phyloP scores from a whole-genome alignment of 2,888 invertebrate species.

The Sisyra nigra region DNA sequence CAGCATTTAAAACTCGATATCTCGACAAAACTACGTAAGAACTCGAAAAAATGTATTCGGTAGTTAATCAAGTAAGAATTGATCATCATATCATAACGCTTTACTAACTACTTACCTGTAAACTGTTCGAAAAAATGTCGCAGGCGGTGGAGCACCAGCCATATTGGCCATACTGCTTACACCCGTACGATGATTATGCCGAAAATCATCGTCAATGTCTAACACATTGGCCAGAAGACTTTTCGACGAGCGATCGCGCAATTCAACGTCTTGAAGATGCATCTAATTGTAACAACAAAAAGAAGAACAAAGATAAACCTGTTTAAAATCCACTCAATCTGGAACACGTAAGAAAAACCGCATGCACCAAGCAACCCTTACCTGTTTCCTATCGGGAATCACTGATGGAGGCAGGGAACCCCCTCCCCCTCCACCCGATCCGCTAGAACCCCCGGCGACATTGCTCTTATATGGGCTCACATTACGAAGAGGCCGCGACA shows the following conservation, averaged over 20 bases:
- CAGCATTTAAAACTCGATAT: too few species aligned
- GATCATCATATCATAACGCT: too few species aligned
- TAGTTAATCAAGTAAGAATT: too few species aligned
- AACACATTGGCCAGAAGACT: constrained; percentile 91
- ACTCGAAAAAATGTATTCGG: too few species aligned
- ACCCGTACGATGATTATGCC: constrained; percentile 50
- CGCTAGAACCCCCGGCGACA: constrained; percentile 14
- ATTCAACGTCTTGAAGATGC: constrained; percentile 25
- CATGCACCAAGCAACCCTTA: not conserved
- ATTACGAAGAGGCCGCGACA: constrained; percentile 56
- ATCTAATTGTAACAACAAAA: constrained; percentile 23
- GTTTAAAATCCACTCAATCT: too few species aligned
- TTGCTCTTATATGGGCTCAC: constrained; percentile 7
- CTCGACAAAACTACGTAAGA: too few species aligned
- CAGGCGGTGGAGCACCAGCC: constrained; percentile 30
- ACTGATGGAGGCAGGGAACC: constrained; percentile 38
- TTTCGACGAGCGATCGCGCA: constrained; percentile 62
- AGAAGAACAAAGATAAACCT: too few species aligned
- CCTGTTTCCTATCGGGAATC: constrained; percentile 23
- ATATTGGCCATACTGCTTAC: constrained; percentile 17
- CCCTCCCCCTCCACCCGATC: constrained; percentile 23
- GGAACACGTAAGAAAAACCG: too few species aligned
- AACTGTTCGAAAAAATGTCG: constrained; percentile 54
- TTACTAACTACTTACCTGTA: constrained; percentile 51
- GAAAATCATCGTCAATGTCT: constrained; percentile 93